Base-by-base conservation (phyloP, 2,888 invertebrate species). In the Tachystola acroxantha region DNA sequence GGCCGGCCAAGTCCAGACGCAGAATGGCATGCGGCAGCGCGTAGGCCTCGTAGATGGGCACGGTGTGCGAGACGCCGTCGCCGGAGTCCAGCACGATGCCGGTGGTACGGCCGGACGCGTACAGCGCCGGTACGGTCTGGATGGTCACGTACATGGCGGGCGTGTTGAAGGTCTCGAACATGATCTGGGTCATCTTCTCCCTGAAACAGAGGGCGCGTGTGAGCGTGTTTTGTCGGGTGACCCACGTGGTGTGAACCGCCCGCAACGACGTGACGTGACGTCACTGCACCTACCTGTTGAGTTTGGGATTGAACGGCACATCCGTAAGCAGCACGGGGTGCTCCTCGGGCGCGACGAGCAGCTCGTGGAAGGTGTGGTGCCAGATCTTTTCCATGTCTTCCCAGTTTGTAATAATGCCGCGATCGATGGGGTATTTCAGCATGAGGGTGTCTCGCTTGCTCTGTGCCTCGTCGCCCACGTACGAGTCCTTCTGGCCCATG, bases 331-430 rank as follows among this genome's bases (percentile, higher is more conserved):
- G n/a, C n/a, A n/a, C n/a, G n/a, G n/a, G n/a, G n/a, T n/a, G n/a
- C n/a, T n/a, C n/a, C n/a, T n/a, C n/a, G n/a, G n/a, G n/a, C n/a
- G n/a, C n/a, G n/a, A n/a, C n/a, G n/a, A n/a, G n/a, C n/a, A n/a
- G n/a, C n/a, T n/a, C n/a, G n/a, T n/a, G n/a, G 92, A 97, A 97
- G 70, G 97, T 97, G 90, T 98, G 97, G 85, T 98, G 97, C 97
- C 97, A 98, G 89, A 98, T 97, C 88, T 98, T 97, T 88, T 97
- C 97, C 97, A 98, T 97, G 70, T 97, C 97, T 69, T 97, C 97
- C 97, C 97, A 97, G 91, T 97, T 97, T 82, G 97, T 97, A 73
- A 97, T 96, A 87, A 97, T 97, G 65, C 97, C 97, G 88, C 97
- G 97, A 82, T 97, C 97, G 81, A 97, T 97, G 68, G 97, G 97